Percentiles rank a stretch among this genome's conserved stretches.
Conservation (phyloP, 2,797 vertebrate species). For the Poeciliopsis paucimaculata region DNA sequence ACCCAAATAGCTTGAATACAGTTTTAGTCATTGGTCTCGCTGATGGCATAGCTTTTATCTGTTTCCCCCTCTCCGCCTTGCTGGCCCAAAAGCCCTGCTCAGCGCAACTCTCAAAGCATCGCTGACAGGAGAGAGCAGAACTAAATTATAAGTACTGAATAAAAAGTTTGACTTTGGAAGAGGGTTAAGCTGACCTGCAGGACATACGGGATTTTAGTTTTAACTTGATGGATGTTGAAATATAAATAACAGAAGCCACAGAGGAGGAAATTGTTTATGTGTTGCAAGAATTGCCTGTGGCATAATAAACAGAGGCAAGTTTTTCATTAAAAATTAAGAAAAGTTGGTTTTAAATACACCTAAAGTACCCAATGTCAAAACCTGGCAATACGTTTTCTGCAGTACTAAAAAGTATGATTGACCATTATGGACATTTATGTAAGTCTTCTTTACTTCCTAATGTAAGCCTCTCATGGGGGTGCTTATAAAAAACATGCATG, state of each 20-base stretch:
- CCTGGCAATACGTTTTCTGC: background rate
- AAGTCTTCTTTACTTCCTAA: background rate
- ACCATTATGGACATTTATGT: background rate
- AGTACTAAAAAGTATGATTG: background rate
- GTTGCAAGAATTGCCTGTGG: background rate
- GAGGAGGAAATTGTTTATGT: background rate
- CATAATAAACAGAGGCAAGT: background rate
- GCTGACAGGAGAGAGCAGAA: constrained; percentile 25
- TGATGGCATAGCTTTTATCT: constrained; percentile 50
- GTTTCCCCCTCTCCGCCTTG: constrained; percentile 22
- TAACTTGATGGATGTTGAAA: constrained; percentile 18
- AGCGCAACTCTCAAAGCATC: constrained; percentile 37
- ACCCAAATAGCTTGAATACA: constrained; percentile 52
- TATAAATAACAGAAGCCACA: background rate
- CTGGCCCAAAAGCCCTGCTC: constrained; percentile 40
- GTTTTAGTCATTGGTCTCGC: constrained; percentile 56
- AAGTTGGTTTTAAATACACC: background rate
- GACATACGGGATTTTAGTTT: constrained; percentile 18
- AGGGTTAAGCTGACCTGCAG: constrained; percentile 24
- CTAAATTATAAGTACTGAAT: constrained; percentile 42
- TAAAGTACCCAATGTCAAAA: background rate
- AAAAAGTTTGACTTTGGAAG: constrained; percentile 29
- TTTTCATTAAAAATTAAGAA: background rate
- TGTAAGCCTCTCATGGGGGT: background rate
- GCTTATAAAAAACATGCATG: background rate